A percentile compares a stretch with the other conserved stretches of the same genome.
Conservation (phyloP, 2,888 invertebrate genomes). For the Rosalia funebris region DNA sequence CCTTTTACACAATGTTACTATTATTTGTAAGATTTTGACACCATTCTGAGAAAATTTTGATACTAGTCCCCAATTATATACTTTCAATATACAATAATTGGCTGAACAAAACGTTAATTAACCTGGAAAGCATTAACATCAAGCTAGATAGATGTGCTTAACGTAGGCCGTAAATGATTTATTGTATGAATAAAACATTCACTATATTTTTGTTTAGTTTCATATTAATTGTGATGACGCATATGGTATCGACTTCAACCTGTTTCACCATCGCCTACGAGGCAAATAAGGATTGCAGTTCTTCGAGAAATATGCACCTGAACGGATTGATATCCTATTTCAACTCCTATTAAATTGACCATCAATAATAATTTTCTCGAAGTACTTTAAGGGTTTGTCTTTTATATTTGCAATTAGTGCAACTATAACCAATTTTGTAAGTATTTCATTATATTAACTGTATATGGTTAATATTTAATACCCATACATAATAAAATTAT, state of each 20-base stretch:
- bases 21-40: no score
- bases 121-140: slow-evolving; percentile 22
- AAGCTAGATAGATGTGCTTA: slow-evolving; percentile 29
- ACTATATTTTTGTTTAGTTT: slow-evolving; percentile 32
- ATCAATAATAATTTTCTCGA: slow-evolving; percentile 23
- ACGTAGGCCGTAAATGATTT: slow-evolving; percentile 37
- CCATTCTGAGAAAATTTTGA: no score
- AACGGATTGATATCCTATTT: slow-evolving; percentile 14
- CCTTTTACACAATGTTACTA: background rate
- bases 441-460: slow-evolving; percentile 1
- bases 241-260: slow-evolving; percentile 39
- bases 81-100: slow-evolving; percentile 21
- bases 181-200: slow-evolving; percentile 37
- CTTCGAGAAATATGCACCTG: slow-evolving; percentile 24
- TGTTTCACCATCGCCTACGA: slow-evolving; percentile 37
- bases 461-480: no score
- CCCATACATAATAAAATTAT: no score
- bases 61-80: no score
- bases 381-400: slow-evolving; percentile 15
- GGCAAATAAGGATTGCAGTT: slow-evolving; percentile 26
- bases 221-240: slow-evolving; percentile 35
- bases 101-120: slow-evolving; percentile 26
- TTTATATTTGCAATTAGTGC: slow-evolving; percentile 19
- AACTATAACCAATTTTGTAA: slow-evolving; percentile 18
- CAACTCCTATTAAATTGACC: slow-evolving; percentile 7